Percentiles rank a stretch among this genome's conserved stretches.
phyloP scores from a whole-genome alignment of 2,797 vertebrate species.

The Chiroxiphia lanceolata region DNA sequence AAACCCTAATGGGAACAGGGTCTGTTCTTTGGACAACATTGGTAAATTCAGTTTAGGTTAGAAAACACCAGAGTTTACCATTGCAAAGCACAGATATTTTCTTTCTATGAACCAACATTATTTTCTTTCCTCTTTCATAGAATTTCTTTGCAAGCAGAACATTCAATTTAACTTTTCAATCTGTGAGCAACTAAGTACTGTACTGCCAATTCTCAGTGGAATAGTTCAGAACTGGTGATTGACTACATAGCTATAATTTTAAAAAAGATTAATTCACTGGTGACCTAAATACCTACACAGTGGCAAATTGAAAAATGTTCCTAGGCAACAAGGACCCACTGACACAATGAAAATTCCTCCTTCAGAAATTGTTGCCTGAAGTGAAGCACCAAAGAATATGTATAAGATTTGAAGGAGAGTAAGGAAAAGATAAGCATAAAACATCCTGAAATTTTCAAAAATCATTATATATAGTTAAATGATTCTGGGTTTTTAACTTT shows the following conservation, averaged over 20 bases:
- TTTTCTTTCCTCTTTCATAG: neutral
- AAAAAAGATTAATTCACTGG: constrained; percentile 63
- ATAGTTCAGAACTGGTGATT: constrained; percentile 45
- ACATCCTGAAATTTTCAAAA: neutral
- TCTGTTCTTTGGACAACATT: neutral
- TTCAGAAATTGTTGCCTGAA: neutral
- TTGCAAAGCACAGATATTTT: neutral
- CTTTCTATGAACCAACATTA: neutral
- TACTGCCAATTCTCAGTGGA: neutral
- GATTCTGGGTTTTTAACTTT: accelerated
- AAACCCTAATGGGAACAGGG: neutral
- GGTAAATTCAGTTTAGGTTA: neutral
- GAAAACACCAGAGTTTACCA: neutral
- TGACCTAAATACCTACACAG: constrained; percentile 68
- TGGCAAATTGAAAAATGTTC: constrained; percentile 54
- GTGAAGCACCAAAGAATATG: neutral
- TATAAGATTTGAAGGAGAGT: neutral
- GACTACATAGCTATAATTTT: constrained; percentile 54
- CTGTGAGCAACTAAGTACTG: neutral
- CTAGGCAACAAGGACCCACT: constrained; percentile 60
- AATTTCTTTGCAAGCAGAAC: constrained; percentile 26
- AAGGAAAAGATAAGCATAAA: neutral
- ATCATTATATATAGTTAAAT: neutral
- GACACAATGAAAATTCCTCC: constrained; percentile 37
- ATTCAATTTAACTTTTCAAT: constrained; percentile 47